Evolutionary conservation across 2,888 invertebrate species (phyloP).

Genomic region (Thalpophila matura): DNA sequence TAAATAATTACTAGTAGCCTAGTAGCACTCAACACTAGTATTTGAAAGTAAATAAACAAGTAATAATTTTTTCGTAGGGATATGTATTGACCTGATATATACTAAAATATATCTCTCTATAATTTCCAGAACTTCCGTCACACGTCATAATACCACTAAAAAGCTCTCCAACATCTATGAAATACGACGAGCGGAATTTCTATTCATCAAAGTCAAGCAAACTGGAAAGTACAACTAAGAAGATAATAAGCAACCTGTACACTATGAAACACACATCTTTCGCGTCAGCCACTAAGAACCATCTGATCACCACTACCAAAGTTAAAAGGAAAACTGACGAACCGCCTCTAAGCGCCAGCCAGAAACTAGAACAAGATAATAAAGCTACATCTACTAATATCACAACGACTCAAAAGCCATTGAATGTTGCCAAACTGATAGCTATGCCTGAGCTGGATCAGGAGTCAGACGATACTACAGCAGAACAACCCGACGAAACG

Average conservation of each 20-base stretch:
- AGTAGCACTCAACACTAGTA: slow-evolving; percentile 5
- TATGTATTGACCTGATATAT: no score
- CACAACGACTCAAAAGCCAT: slow-evolving; percentile 56
- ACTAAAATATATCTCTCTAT: background rate
- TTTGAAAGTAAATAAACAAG: background rate
- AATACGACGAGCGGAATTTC: slow-evolving; percentile 76
- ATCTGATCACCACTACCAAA: slow-evolving; percentile 75
- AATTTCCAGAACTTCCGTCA: slow-evolving; percentile 64
- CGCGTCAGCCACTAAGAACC: slow-evolving; percentile 67
- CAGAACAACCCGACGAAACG: slow-evolving; percentile 80
- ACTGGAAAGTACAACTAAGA: slow-evolving; percentile 74
- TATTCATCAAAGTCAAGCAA: slow-evolving; percentile 71
- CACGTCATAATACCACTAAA: slow-evolving; percentile 55
- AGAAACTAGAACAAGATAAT: slow-evolving; percentile 41
- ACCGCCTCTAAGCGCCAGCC: slow-evolving; percentile 56
- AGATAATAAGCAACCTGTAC: slow-evolving; percentile 63
- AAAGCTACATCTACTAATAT: slow-evolving; percentile 52
- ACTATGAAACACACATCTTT: slow-evolving; percentile 69
- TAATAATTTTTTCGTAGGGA: no score
- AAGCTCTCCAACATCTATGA: slow-evolving; percentile 69
- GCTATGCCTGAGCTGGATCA: slow-evolving; percentile 46
- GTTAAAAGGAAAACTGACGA: slow-evolving; percentile 82
- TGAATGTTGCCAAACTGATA: slow-evolving; percentile 54
- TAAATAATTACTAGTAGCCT: background rate
- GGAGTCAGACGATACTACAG: slow-evolving; percentile 47